Evolutionary conservation across 2,113 vertebrate species (phyloP).

Genomic region (Myiagra hebetior): DNA sequence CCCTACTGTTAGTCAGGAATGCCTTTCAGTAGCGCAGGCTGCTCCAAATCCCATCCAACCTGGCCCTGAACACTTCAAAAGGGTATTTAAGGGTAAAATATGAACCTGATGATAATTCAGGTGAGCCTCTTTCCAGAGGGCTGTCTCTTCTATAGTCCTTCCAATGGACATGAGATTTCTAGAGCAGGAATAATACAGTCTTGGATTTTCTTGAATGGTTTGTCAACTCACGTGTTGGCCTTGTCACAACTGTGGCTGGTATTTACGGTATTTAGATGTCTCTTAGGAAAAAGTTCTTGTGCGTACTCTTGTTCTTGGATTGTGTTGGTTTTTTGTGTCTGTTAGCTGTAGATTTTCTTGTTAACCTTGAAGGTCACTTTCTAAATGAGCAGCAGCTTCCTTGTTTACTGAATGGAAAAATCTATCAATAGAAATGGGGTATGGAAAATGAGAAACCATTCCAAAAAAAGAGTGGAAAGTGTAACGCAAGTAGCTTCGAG

Average conservation of each 20-base stretch:
- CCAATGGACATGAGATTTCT: rapidly evolving
- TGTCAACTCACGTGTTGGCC: rapidly evolving
- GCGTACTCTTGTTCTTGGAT: rapidly evolving
- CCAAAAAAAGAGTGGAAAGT: background rate
- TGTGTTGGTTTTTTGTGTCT: background rate
- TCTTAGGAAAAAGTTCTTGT: background rate
- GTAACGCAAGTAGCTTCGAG: background rate
- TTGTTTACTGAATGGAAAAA: background rate
- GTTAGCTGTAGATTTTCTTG: background rate
- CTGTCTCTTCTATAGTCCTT: background rate
- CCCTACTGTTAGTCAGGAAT: background rate
- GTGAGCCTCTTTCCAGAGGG: background rate
- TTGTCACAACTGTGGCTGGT: background rate
- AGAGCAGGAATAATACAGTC: background rate
- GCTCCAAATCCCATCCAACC: background rate
- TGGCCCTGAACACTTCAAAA: background rate
- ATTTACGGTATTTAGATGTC: background rate
- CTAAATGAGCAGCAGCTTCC: background rate
- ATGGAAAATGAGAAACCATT: background rate
- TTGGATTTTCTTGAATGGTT: background rate
- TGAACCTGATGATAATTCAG: background rate
- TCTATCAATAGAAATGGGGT: background rate
- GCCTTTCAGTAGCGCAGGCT: background rate
- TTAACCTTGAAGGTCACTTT: background rate
- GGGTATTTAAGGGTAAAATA: background rate